Conservation (phyloP, 2,113 vertebrate species). For the Myocastor coypus region DNA sequence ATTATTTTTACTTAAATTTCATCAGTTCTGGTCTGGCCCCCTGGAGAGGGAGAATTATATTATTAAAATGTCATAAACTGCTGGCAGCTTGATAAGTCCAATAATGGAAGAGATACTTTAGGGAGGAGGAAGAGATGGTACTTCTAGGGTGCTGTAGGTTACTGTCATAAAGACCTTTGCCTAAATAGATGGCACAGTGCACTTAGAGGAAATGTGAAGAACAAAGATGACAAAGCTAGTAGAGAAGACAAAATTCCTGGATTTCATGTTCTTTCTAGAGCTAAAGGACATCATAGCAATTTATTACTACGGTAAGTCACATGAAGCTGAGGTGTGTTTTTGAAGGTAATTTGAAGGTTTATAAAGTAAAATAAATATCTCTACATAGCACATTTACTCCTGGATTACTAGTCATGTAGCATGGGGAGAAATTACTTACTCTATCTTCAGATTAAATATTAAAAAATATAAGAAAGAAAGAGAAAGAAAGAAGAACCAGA, state of each 20-base stretch:
- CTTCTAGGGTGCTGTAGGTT: neutral
- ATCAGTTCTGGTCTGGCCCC: neutral
- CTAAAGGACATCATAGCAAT: neutral
- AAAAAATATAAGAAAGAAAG: neutral
- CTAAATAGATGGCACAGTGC: neutral
- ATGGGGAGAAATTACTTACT: constrained; percentile 15
- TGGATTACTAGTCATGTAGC: neutral
- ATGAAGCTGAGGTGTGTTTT: constrained; percentile 12
- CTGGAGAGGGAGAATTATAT: neutral
- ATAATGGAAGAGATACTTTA: neutral
- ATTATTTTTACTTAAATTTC: neutral
- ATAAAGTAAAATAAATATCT: constrained; percentile 2
- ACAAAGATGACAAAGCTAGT: neutral
- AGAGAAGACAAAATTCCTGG: neutral
- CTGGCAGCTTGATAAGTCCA: neutral
- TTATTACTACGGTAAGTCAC: neutral
- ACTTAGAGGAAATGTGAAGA: neutral
- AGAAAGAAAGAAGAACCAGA: neutral
- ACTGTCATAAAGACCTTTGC: neutral
- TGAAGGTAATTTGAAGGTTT: neutral
- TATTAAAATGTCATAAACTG: neutral
- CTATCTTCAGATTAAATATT: constrained; percentile 29
- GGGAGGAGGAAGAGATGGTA: neutral
- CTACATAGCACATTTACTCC: neutral
- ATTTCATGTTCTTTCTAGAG: neutral